Conservation (phyloP, 2,888 invertebrate species). For the Protodeltote pygarga region DNA sequence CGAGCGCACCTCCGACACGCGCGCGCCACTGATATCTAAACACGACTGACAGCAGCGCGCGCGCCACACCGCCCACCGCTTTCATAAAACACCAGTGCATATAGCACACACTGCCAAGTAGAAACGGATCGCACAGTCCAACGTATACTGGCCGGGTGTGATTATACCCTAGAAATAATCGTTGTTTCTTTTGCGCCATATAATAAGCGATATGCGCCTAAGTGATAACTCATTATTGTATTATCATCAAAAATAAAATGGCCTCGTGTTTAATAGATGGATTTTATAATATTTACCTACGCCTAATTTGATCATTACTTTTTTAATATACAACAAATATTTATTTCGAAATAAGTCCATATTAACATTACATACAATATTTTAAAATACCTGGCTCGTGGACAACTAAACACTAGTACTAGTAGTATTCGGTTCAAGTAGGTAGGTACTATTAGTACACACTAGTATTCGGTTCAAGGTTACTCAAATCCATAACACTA, state of each 20-base stretch:
- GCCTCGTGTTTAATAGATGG: constrained; percentile 20
- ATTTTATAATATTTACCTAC: neutral
- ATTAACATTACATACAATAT: too few relatives aligned
- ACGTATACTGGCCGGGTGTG: constrained; percentile 36
- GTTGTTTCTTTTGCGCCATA: constrained; percentile 22
- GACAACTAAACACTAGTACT: too few relatives aligned
- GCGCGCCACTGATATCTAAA: constrained; percentile 63
- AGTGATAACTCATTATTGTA: constrained; percentile 8
- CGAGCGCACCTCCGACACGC: constrained; percentile 69
- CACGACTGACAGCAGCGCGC: constrained; percentile 71
- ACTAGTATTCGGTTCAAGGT: too few relatives aligned
- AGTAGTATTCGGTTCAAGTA: too few relatives aligned
- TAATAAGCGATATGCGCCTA: constrained; percentile 3
- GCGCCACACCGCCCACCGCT: constrained; percentile 57
- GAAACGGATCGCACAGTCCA: constrained; percentile 46
- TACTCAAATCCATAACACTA: too few relatives aligned
- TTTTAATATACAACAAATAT: too few relatives aligned
- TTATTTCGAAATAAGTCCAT: too few relatives aligned
- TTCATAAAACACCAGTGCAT: constrained; percentile 37
- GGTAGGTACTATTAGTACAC: too few relatives aligned
- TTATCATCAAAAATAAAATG: constrained; percentile 10
- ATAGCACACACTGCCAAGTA: constrained; percentile 32
- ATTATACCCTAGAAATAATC: constrained; percentile 38
- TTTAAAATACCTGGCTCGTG: too few relatives aligned
- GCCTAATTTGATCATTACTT: too few relatives aligned